Base-by-base conservation (phyloP, 2,113 vertebrate species). In the Pachyramphus minor region DNA sequence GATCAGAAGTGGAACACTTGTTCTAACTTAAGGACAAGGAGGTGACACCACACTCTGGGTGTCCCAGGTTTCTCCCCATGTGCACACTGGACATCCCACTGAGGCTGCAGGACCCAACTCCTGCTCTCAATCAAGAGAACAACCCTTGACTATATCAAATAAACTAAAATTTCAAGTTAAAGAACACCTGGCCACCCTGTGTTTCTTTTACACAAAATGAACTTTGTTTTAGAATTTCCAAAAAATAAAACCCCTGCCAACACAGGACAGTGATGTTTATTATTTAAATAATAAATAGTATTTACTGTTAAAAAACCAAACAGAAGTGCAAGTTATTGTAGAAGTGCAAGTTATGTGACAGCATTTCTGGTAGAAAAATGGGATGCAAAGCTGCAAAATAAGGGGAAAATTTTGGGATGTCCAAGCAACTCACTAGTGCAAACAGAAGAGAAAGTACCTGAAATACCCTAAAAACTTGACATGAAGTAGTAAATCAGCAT, bases 1-100 rank as follows among this genome's bases (percentile, higher is more conserved):
- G 0, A 17, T 10, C 31, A 0, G 4, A n/a, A 4, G 6, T 0
- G 35, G 3, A 45, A 47, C 16, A 15, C 6, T 44, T 0, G 0
- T 7, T 33, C 9, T 14, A 31, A 50, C 13, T 5, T 11, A 14
- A 60, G 35, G 20, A 63, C 27, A 60, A 31, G 31, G 41, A 59
- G 14, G 27, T 8, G 50, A 55, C 55, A 59, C 14, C 4, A 21
- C 27, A 1, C 5, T 56, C 11, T 0, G 0, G 2, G 14, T 52
- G 9, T 24, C 62, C 21, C n/a, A n/a, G 14, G 16, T 12, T 47
- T 22, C n/a, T 50, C 9, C 35, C 35, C 21, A 16, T 19, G 35
- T 35, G n/a, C 56, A 59, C 56, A 30, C 18, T 7, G 27, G 39
- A 41, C 39, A 63, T 55, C 71, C 39, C 20, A 5, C 33, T 8